Conservation (phyloP, 2,113 vertebrate genomes). For the Aspidoscelis tigris region DNA sequence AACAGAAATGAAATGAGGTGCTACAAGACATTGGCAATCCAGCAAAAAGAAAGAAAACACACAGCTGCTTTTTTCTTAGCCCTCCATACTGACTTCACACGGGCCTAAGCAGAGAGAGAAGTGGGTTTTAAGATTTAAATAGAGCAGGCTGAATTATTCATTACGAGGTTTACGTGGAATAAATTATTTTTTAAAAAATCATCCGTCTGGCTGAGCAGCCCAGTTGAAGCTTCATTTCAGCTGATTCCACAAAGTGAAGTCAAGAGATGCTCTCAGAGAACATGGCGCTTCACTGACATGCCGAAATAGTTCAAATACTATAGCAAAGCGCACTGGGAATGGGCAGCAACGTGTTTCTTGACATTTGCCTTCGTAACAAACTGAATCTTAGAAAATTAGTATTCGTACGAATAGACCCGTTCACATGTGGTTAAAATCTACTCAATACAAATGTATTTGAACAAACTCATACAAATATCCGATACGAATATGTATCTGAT, state of each 20-base stretch:
- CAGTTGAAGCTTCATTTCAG: not conserved
- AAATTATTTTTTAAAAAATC: not conserved
- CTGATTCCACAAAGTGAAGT: not conserved
- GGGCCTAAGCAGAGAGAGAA: not conserved
- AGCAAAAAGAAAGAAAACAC: not conserved
- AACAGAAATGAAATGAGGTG: not conserved
- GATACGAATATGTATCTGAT: too few species aligned
- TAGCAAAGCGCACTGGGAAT: too few species aligned
- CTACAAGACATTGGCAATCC: not conserved
- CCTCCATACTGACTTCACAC: not conserved
- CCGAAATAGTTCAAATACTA: constrained; percentile 3
- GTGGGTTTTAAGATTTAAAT: not conserved
- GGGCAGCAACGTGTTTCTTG: too few species aligned
- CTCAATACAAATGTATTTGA: too few species aligned
- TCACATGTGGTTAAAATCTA: too few species aligned
- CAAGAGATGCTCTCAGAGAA: not conserved
- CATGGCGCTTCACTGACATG: not conserved
- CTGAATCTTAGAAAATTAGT: too few species aligned
- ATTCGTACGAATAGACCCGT: too few species aligned
- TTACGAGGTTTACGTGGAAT: not conserved
- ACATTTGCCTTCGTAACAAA: too few species aligned
- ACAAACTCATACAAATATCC: too few species aligned
- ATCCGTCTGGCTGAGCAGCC: not conserved
- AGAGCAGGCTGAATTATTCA: constrained; percentile 25
- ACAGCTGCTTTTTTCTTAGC: not conserved